Evolutionary conservation across 2,888 invertebrate species (phyloP).

Genomic region (Neoaliturus tenellus): DNA sequence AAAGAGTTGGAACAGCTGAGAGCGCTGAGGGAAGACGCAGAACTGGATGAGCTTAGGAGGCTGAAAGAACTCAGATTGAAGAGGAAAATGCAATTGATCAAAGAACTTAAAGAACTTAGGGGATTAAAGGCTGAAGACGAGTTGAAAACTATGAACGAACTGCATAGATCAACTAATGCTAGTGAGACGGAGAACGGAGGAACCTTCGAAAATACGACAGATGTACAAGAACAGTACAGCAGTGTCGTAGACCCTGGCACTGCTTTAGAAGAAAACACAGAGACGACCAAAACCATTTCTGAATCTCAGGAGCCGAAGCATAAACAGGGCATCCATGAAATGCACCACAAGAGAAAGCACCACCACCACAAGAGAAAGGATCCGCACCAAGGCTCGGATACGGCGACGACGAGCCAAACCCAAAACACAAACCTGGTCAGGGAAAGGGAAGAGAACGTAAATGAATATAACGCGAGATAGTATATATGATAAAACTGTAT

Average conservation of each 20-base stretch:
- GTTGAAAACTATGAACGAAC: neutral
- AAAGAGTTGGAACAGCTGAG: slow-evolving; percentile 38
- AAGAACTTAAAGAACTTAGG: slow-evolving; percentile 38
- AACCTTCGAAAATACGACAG: neutral
- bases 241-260: neutral
- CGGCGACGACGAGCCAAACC: neutral
- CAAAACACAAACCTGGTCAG: neutral
- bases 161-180: neutral
- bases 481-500: neutral
- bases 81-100: slow-evolving; percentile 43
- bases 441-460: neutral
- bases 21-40: slow-evolving; percentile 37
- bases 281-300: neutral
- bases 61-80: slow-evolving; percentile 41
- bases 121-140: slow-evolving; percentile 16
- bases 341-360: slow-evolving; percentile 9
- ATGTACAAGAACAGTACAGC: neutral
- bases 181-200: neutral
- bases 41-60: slow-evolving; percentile 27
- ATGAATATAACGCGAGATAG: slow-evolving; percentile 10
- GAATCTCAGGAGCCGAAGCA: neutral
- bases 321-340: slow-evolving; percentile 4
- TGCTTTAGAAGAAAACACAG: too few species aligned
- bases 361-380: slow-evolving; percentile 14
- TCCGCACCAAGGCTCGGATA: neutral